Conservation (phyloP, 2,888 invertebrate species). For the Apocheima hispidaria region DNA sequence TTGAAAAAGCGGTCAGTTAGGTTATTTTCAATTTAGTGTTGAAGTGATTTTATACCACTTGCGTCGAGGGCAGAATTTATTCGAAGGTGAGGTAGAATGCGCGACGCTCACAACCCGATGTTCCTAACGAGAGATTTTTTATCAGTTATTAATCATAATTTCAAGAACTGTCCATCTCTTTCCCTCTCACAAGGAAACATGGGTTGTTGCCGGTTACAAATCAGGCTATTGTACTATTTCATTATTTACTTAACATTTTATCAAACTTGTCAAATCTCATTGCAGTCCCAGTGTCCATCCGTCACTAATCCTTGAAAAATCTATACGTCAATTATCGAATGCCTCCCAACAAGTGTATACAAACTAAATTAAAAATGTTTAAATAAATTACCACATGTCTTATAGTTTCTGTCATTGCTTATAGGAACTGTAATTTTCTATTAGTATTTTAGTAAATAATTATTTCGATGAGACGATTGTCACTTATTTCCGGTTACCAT, state of each 20-base stretch:
- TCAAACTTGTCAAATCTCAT: constrained; percentile 67
- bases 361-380: constrained; percentile 58
- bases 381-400: constrained; percentile 69
- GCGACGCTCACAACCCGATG: constrained; percentile 64
- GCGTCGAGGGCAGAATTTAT: constrained; percentile 47
- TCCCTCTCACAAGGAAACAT: constrained; percentile 62
- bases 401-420: constrained; percentile 69
- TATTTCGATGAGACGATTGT: constrained; percentile 62
- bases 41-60: constrained; percentile 40
- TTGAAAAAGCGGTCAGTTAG: constrained; percentile 24
- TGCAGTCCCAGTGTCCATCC: constrained; percentile 59
- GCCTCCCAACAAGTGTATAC: constrained; percentile 62
- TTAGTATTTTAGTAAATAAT: constrained; percentile 67
- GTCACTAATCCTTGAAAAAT: constrained; percentile 51
- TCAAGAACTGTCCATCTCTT: constrained; percentile 37
- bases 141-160: constrained; percentile 32
- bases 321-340: constrained; percentile 52
- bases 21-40: neutral
- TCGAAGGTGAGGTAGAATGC: constrained; percentile 47
- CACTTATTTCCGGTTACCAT: constrained; percentile 43
- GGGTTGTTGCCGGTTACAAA: constrained; percentile 55
- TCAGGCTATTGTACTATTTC: constrained; percentile 48
- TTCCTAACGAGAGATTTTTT: constrained; percentile 60
- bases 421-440: constrained; percentile 82
- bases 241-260: constrained; percentile 47